A percentile compares a stretch with the other conserved stretches of the same genome.
Evolutionary conservation across 2,113 vertebrate genomes (phyloP).

Genomic region (Limnothrissa miodon): DNA sequence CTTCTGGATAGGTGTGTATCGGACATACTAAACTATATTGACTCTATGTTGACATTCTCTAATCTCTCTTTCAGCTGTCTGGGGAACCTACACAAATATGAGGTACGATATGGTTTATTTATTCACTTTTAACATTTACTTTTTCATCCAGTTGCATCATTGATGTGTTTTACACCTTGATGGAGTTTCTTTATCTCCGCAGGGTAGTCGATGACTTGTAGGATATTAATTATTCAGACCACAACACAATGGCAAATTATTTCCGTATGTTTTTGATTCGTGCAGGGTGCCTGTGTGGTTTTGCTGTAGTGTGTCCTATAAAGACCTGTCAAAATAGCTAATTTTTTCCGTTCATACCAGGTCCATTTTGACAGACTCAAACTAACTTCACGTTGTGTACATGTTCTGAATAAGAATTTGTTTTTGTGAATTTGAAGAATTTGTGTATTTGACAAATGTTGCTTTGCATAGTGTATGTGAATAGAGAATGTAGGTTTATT

Average conservation of each 20-base stretch:
- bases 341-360: neutral
- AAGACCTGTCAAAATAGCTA: neutral
- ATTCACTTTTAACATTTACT: neutral
- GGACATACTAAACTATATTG: neutral
- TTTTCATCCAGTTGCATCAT: neutral
- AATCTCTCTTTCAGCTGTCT: constrained; percentile 70
- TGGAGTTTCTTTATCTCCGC: neutral
- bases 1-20: neutral
- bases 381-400: neutral
- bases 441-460: neutral
- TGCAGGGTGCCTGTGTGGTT: neutral
- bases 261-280: neutral
- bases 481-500: neutral
- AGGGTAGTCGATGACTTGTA: neutral
- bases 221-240: neutral
- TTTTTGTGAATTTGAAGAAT: neutral
- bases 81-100: constrained; percentile 76
- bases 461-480: neutral
- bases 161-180: neutral
- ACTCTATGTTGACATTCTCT: neutral
- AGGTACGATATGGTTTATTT: constrained; percentile 59
- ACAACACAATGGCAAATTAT: neutral
- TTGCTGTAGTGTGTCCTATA: neutral
- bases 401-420: neutral
- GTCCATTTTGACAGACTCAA: neutral